phyloP scores from a whole-genome alignment of 1,140 invertebrate genomes.

The Antheraea mylitta region DNA sequence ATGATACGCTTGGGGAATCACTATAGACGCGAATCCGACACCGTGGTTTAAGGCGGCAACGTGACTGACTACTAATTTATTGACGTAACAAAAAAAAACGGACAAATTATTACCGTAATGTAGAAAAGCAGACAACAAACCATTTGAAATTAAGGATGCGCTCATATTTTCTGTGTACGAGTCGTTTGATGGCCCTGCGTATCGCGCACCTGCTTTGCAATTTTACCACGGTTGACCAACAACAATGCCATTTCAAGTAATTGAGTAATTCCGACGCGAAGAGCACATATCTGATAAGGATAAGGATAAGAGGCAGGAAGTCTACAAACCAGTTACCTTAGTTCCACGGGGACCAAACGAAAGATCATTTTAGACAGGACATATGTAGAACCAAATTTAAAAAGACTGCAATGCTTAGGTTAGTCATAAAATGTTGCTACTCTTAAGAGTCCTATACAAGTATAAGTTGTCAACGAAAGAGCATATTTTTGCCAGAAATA shows the following conservation, averaged over 20 bases:
- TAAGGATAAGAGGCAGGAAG: conserved; percentile 48
- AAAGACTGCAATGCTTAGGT: too few relatives aligned
- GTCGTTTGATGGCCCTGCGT: conserved; percentile 52
- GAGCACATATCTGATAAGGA: conserved; percentile 61
- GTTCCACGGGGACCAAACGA: background rate
- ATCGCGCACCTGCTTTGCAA: conserved; percentile 62
- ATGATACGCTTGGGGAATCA: conserved; percentile 59
- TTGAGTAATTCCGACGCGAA: conserved; percentile 58
- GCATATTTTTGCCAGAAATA: too few relatives aligned
- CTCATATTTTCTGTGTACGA: conserved; percentile 35
- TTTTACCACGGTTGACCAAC: conserved; percentile 55
- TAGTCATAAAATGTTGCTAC: too few relatives aligned
- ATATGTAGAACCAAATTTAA: too few relatives aligned
- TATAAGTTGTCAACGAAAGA: too few relatives aligned
- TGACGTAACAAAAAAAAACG: conserved; percentile 36
- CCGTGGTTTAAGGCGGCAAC: conserved; percentile 55
- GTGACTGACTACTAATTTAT: conserved; percentile 38
- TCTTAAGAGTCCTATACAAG: too few relatives aligned
- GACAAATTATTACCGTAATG: background rate
- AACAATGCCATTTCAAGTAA: conserved; percentile 64
- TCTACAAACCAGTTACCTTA: conserved; percentile 26
- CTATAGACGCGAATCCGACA: conserved; percentile 58
- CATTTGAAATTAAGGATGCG: background rate
- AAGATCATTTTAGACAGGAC: too few relatives aligned
- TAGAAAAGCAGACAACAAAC: background rate